Evolutionary conservation across 2,113 vertebrate genomes (phyloP), one percentile per base, ranked within the genome.

Genomic region (Mohoua ochrocephala): DNA sequence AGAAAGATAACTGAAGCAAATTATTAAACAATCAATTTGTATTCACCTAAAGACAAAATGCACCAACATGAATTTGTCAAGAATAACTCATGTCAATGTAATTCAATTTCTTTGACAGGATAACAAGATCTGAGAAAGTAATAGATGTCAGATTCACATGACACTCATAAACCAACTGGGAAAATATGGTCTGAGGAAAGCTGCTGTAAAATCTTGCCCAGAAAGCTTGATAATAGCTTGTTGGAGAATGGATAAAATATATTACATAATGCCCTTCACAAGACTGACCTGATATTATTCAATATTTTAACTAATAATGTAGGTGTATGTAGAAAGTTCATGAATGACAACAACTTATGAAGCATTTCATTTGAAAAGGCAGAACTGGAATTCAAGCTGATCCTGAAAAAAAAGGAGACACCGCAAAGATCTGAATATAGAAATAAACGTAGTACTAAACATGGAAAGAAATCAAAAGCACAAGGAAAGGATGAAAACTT

Each of bases 21-120:
- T 94, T 85, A 93, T 96, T 90, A 93, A 92, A 76, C 41, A 83
- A 93, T 94, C 74, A 76, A 92, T 95, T 93, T 85, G 57, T 93
- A 94, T 93, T 90, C 96, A 92, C 13, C 26, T 52, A 65, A 94
- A 94, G 63, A 92, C 23, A 91, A 94, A 94, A 91, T 26, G 17
- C 67, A 85, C 45, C 79, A 73, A 91, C n/a, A 50, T 39, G 53
- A 90, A 91, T 95, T 94, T 95, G 76, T 91, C 69, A 85, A 69
- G 79, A 93, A 92, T 95, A 96, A 91, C 63, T 96, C 86, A 74
- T 63, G 85, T 74, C 79, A 88, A 13, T 50, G 42, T 88, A 96
- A 95, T 93, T 95, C 50, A 95, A 70, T 94, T 83, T 91, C 35
- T 86, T 77, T 95, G 71, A 86, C 71, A 91, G 71, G 50, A 67